Evolutionary conservation across 2,113 vertebrate species (phyloP), one percentile per base, ranked within the genome.

Genomic region (Pituophis catenifer): DNA sequence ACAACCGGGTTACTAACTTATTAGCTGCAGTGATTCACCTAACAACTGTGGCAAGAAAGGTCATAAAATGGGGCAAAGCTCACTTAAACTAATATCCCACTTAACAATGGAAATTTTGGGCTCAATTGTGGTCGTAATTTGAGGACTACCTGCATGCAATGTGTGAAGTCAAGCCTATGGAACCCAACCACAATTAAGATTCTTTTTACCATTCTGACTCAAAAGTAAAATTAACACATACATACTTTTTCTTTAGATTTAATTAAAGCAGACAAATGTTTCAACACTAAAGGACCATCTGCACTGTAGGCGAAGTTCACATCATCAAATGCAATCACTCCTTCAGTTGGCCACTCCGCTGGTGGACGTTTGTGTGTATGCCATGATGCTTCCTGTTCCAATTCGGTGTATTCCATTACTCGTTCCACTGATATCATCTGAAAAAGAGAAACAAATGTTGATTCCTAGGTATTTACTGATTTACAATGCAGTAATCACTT

Each of bases 351-450:
- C 99, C 99, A 99, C 12, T 98, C 97, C 0, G 94, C 96, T 0
- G 98, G 98, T 1, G 98, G 99, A 9, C 92, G 98, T 86, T 97
- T 98, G 92, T 95, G 94, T 3, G 97, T 98, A 92, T 99, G 98
- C 99, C 99, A 99, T 1, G 98, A 96, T 1, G 99, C 99, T 96
- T 99, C 99, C 90, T 98, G 99, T 95, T 99, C 98, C 90, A 99
- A 98, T 86, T 99, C 97, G 21, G 99, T 98, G 92, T 99, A 99
- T 75, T 99, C 99, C 62, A 99, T 97, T 91, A 99, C 98, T 95
- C 99, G 97, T 97, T 99, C 99, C 85, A 99, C 99, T 1, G 99
- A 99, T 55, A 99, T 99, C 99, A 99, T 99, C 99, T 99, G 94
- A 75, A 96, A 93, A 55, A 96, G 9, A 92, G 3, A 54, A 1